Conservation (phyloP, 2,797 vertebrate genomes). For the Ptychadena robeensis region DNA sequence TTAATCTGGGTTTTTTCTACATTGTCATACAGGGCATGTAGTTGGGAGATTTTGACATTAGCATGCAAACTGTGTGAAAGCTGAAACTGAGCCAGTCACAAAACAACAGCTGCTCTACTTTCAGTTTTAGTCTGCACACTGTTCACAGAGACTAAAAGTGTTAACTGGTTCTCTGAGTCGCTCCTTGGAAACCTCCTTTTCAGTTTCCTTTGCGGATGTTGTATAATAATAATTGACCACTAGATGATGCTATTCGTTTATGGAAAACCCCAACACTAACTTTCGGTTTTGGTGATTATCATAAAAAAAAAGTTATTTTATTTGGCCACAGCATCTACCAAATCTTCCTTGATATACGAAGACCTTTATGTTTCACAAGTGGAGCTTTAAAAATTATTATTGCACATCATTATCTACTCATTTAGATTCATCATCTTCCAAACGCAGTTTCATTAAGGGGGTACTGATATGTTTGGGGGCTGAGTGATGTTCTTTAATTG, state of each 20-base stretch:
- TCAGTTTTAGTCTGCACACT: no score
- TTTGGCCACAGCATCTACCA: conserved; percentile 12
- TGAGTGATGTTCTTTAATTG: not conserved
- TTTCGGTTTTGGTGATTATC: conserved; percentile 33
- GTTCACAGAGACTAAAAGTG: no score
- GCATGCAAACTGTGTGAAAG: no score
- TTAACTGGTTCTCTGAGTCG: no score
- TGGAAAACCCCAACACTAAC: not conserved
- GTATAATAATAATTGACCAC: not conserved
- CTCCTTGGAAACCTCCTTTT: not conserved
- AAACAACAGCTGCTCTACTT: no score
- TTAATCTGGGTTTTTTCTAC: no score
- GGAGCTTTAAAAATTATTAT: not conserved
- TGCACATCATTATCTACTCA: not conserved
- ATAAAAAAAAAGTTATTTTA: conserved; percentile 42
- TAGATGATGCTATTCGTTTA: conserved; percentile 5
- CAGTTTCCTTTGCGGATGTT: not conserved
- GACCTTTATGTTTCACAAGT: not conserved
- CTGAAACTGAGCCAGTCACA: no score
- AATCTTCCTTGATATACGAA: conserved; percentile 20
- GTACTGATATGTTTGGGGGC: not conserved
- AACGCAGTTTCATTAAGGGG: not conserved
- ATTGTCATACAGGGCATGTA: no score
- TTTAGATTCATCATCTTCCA: not conserved
- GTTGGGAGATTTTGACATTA: no score